These are phyloP conservation scores for Hippocampus abdominalis DNA, from an alignment of 2,113 vertebrate species.

Conservation along the genomic window DNA sequence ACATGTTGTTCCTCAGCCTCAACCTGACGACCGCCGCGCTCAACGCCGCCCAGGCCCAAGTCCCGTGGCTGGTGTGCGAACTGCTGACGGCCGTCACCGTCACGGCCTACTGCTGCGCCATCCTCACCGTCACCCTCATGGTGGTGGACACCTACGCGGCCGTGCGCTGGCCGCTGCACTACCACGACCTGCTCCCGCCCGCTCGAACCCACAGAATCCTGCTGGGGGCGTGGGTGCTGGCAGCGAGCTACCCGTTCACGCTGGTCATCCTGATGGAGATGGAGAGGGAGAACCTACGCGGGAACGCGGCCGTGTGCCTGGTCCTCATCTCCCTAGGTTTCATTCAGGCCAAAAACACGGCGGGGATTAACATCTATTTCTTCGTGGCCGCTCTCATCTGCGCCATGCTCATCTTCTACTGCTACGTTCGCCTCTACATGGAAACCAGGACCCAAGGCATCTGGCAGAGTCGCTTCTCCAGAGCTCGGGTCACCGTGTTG, in stretches of 20 bases:
- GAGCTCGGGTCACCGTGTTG: slow-evolving; percentile 74
- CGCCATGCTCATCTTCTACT: slow-evolving; percentile 67
- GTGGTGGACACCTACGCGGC: slow-evolving; percentile 77
- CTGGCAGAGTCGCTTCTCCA: slow-evolving; percentile 73
- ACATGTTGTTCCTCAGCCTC: slow-evolving; percentile 70
- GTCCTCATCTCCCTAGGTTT: slow-evolving; percentile 59
- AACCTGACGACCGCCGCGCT: slow-evolving; percentile 61
- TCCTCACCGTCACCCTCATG: slow-evolving; percentile 75
- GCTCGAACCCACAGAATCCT: slow-evolving; percentile 57
- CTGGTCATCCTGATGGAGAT: slow-evolving; percentile 60
- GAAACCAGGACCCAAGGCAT: slow-evolving; percentile 74
- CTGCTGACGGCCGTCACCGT: slow-evolving; percentile 57
- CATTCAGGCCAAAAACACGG: slow-evolving; percentile 16
- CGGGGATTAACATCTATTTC: slow-evolving; percentile 59
- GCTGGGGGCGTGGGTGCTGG: slow-evolving; percentile 64
- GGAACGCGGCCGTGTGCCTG: slow-evolving; percentile 54
- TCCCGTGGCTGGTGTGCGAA: slow-evolving; percentile 61
- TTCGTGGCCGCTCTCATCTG: slow-evolving; percentile 62
- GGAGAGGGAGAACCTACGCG: not conserved
- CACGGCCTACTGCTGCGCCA: slow-evolving; percentile 63
- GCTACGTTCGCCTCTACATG: slow-evolving; percentile 75
- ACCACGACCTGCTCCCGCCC: slow-evolving; percentile 63
- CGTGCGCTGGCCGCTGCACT: slow-evolving; percentile 72
- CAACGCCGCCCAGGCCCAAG: slow-evolving; percentile 28
- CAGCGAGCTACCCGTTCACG: slow-evolving; percentile 61